Evolutionary conservation across 2,113 vertebrate species (phyloP).

Genomic region (Elaphurus davidianus): DNA sequence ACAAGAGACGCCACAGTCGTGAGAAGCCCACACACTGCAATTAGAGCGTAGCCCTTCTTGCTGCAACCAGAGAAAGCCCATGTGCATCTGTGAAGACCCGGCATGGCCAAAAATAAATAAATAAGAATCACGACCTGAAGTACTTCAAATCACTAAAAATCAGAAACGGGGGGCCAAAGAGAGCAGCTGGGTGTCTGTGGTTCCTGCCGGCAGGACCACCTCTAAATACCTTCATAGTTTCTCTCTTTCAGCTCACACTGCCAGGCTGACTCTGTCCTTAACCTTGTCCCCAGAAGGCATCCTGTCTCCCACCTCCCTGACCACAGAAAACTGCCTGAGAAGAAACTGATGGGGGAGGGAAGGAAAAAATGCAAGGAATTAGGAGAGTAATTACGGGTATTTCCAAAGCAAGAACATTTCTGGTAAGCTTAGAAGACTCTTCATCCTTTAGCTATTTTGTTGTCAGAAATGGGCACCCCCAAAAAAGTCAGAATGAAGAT

Average conservation of each 20-base stretch:
- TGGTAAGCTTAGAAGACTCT: not conserved
- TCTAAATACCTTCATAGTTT: not conserved
- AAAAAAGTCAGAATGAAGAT: not conserved
- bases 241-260: not conserved
- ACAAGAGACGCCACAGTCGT: not conserved
- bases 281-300: not conserved
- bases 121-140: not conserved
- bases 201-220: not conserved
- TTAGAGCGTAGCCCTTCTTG: not conserved
- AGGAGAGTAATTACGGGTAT: not conserved
- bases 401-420: not conserved
- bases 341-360: not conserved
- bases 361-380: not conserved
- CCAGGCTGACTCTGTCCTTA: not conserved
- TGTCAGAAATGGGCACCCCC: not conserved
- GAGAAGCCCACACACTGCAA: not conserved
- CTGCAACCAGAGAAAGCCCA: not conserved
- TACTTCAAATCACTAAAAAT: not conserved
- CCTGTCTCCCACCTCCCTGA: not conserved
- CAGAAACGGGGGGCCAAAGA: not conserved
- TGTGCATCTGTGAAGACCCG: accelerated
- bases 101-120: not conserved
- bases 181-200: not conserved
- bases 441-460: not conserved
- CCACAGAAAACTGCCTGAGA: not conserved